A percentile compares a stretch with the other conserved stretches of the same genome.
Evolutionary conservation across 2,888 invertebrate species (phyloP).

Genomic region (Piscicola geometra): DNA sequence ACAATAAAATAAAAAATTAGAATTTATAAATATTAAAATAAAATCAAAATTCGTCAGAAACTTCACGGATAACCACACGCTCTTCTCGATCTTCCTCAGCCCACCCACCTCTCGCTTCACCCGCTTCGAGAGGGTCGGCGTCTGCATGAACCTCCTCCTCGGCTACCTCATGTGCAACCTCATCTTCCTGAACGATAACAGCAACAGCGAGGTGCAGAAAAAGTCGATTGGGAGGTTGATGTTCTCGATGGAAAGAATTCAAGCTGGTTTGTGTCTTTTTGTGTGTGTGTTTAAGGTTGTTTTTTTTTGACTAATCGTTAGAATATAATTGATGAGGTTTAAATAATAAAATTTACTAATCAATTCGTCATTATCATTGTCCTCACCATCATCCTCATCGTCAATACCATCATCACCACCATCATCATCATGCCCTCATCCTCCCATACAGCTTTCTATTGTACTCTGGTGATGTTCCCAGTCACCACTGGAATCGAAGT

Average conservation of each 20-base stretch:
- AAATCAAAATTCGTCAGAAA: background rate
- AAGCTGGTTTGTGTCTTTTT: conserved; percentile 3
- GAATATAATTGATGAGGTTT: too few species aligned
- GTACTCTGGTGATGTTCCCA: conserved; percentile 29
- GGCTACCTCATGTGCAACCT: conserved; percentile 35
- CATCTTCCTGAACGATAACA: conserved; percentile 14
- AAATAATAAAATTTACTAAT: background rate
- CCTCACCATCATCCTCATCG: too few species aligned
- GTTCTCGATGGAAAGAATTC: conserved; percentile 21
- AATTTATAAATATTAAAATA: too few species aligned
- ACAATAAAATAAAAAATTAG: too few species aligned
- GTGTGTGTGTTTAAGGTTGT: background rate
- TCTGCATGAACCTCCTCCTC: conserved; percentile 28
- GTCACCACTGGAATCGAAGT: conserved; percentile 28
- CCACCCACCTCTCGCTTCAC: conserved; percentile 27
- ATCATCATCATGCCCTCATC: background rate
- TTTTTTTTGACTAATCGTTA: too few species aligned
- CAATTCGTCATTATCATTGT: background rate
- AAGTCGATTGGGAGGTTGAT: conserved; percentile 17
- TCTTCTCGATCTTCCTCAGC: conserved; percentile 30
- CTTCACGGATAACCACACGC: conserved; percentile 32
- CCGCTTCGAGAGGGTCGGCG: conserved; percentile 28
- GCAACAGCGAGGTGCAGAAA: background rate
- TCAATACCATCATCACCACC: too few species aligned
- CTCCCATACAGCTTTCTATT: conserved; percentile 23